These are phyloP conservation scores for Taenaris catops DNA, from an alignment of 2,888 invertebrate genomes.

Conservation along the genomic window DNA sequence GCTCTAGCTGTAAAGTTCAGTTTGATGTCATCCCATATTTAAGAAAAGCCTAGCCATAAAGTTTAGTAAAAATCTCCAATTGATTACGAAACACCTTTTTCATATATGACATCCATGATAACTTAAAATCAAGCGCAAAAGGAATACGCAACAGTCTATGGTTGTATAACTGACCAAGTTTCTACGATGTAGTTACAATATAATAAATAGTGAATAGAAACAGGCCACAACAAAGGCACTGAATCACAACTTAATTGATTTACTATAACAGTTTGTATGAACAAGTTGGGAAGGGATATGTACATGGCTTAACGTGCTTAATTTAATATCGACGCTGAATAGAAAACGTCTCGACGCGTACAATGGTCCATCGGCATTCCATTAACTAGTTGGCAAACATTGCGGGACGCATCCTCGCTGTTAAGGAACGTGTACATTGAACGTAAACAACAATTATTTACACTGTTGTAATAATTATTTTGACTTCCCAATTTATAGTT, in stretches of 20 bases:
- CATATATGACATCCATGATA: too few species aligned
- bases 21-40: too few species aligned
- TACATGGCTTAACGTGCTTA: slow-evolving; percentile 41
- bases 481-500: too few species aligned
- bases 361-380: slow-evolving; percentile 71
- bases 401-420: slow-evolving; percentile 53
- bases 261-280: slow-evolving; percentile 36
- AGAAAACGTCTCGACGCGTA: slow-evolving; percentile 59
- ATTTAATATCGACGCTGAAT: slow-evolving; percentile 63
- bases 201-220: slow-evolving; percentile 2
- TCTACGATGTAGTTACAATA: too few species aligned
- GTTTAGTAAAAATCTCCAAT: too few species aligned
- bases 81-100: too few species aligned
- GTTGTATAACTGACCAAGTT: too few species aligned
- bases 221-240: slow-evolving; percentile 17
- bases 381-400: slow-evolving; percentile 72
- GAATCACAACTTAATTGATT: slow-evolving; percentile 25
- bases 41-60: too few species aligned
- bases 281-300: slow-evolving; percentile 45
- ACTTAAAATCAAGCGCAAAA: too few species aligned
- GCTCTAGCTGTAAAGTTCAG: too few species aligned
- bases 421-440: slow-evolving; percentile 28
- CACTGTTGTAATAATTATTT: too few species aligned
- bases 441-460: slow-evolving; percentile 4
- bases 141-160: too few species aligned